Conservation (phyloP, 2,113 vertebrate species). For the Burhinus bistriatus region DNA sequence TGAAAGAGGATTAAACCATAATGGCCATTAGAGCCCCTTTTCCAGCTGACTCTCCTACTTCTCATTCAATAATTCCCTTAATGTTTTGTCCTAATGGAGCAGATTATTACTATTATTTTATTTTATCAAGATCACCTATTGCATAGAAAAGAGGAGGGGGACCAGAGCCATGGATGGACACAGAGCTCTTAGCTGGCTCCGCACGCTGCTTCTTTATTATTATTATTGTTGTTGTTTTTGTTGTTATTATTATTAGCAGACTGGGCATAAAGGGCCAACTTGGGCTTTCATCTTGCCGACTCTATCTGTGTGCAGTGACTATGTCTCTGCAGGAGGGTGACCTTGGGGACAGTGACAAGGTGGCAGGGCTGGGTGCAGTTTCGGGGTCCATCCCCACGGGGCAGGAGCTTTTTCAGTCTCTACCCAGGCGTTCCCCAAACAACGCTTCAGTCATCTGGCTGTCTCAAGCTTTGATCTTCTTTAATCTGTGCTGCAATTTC, state of each 20-base stretch:
- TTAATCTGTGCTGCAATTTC: constrained; percentile 5
- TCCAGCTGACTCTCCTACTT: constrained; percentile 35
- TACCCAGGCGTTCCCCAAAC: background rate
- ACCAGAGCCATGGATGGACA: background rate
- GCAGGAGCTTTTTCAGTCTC: background rate
- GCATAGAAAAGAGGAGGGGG: constrained; percentile 15
- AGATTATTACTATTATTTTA: constrained; percentile 71
- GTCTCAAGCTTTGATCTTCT: background rate
- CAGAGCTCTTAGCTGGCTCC: constrained; percentile 16
- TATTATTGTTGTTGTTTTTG: constrained; percentile 28
- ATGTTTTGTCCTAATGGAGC: constrained; percentile 70
- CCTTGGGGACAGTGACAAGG: background rate
- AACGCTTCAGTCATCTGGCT: background rate
- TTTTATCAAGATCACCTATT: constrained; percentile 66
- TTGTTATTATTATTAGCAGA: constrained; percentile 12
- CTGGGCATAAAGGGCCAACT: background rate
- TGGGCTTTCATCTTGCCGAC: background rate
- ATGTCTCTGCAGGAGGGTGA: background rate
- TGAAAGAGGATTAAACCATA: background rate
- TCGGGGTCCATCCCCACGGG: accelerated
- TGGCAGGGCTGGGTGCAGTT: background rate
- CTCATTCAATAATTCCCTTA: constrained; percentile 61
- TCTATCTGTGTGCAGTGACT: background rate
- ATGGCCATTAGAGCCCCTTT: constrained; percentile 41
- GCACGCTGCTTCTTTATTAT: background rate